Evolutionary conservation across 2,888 invertebrate genomes (phyloP), one percentile per base, ranked within the genome.

Genomic region (Malthinus flaveolus): DNA sequence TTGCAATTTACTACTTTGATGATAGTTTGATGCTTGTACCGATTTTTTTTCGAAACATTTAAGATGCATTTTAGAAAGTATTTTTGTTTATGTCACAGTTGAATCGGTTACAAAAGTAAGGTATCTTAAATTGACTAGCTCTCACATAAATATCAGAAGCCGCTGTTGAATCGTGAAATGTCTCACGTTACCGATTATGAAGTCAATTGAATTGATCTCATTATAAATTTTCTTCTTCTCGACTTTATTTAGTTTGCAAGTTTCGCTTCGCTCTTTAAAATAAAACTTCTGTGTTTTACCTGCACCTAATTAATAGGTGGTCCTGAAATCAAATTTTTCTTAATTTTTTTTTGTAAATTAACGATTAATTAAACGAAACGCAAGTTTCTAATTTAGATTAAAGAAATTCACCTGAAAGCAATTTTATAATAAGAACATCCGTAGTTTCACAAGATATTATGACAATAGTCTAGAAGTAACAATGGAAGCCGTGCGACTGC

Each of bases 401-500:
- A 47, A 51, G 48, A 55, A 59, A 59, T 56, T 59, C 55, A 42
- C 23, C 39, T 59, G 48, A 55, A 42, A 46, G 51, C 11, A 61
- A 57, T 53, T 57, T 23, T 23, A 23, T 61, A 61, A 62, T 61
- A 61, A 51, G 54, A 59, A 54, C 62, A 62, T 62, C 62, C 62
- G 62, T 55, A 62, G 51, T 62, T 57, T 61, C 61, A 55, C 61
- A 61, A 56, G 58, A 52, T 58, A 59, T 59, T 56, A 23, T 61
- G 59, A 64, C 66, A 66, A 64, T 64, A 62, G 62, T 56, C 65
- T 59, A 47, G 36, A 64, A 63, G 68, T 68, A 68, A 70, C 68
- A 65, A 70, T 68, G 66, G 70, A 49, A 66, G 69, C 69, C 70
- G 70, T 70, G 78, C 74, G 78, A 78, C 68, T 67, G 74, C 75